Evolutionary conservation across 2,888 invertebrate species (phyloP).

Genomic region (Cephus pygmeus): DNA sequence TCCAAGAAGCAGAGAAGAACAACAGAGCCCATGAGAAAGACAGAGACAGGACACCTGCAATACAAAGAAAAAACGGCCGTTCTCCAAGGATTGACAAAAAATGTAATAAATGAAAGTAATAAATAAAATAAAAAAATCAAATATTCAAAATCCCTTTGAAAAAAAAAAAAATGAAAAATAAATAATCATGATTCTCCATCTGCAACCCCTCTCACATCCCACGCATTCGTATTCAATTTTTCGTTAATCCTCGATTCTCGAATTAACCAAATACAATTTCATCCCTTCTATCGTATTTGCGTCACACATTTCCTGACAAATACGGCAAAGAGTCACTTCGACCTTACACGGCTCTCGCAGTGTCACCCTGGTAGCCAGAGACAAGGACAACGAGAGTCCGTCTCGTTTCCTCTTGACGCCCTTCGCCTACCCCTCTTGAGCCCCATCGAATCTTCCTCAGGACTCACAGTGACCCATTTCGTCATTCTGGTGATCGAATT

Average conservation of each 20-base stretch:
- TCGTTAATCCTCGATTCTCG: neutral
- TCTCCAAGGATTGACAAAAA: no score
- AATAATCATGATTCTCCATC: neutral
- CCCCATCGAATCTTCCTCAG: neutral
- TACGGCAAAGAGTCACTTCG: neutral
- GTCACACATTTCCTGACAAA: neutral
- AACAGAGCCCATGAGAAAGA: neutral
- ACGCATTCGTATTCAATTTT: neutral
- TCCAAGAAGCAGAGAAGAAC: neutral
- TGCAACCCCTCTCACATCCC: neutral
- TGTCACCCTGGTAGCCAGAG: neutral
- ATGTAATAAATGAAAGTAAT: neutral
- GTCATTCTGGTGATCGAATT: neutral
- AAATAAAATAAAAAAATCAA: neutral
- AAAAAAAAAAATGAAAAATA: neutral
- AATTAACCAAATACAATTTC: neutral
- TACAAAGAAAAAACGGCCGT: neutral
- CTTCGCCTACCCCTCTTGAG: neutral
- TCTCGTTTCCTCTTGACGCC: neutral
- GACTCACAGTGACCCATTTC: neutral
- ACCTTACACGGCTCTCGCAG: neutral
- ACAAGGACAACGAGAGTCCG: neutral
- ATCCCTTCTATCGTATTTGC: neutral
- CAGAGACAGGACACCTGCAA: neutral
- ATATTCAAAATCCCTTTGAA: neutral